Conservation (phyloP, 2,888 invertebrate genomes). For the Prosapia bicincta region DNA sequence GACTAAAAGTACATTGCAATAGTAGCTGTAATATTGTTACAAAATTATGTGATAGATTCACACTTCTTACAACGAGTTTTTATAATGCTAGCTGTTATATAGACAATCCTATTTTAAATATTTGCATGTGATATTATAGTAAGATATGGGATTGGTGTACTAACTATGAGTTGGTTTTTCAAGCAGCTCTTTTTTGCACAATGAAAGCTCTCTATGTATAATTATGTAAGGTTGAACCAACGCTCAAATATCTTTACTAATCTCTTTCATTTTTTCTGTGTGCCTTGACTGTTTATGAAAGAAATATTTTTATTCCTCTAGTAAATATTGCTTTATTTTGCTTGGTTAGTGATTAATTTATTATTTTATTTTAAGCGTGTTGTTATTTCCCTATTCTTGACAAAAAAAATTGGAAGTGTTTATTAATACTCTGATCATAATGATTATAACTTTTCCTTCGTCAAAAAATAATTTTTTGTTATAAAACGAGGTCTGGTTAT, state of each 20-base stretch:
- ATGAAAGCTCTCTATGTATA: conserved; percentile 17
- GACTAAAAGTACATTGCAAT: conserved; percentile 19
- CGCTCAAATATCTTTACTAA: background rate
- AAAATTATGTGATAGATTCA: conserved; percentile 21
- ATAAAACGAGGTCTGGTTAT: too few relatives aligned
- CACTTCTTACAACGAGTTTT: conserved; percentile 26
- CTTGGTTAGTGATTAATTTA: too few relatives aligned
- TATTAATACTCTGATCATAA: too few relatives aligned
- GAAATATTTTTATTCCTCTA: too few relatives aligned
- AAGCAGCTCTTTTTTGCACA: conserved; percentile 7
- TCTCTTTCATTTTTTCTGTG: background rate
- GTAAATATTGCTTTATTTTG: too few relatives aligned
- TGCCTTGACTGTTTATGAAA: too few relatives aligned
- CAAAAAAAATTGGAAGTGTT: too few relatives aligned
- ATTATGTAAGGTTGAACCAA: background rate
- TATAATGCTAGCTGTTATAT: conserved; percentile 37
- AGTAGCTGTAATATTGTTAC: conserved; percentile 18
- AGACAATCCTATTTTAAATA: conserved; percentile 39
- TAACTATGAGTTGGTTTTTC: conserved; percentile 14
- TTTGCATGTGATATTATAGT: conserved; percentile 37
- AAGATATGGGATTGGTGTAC: conserved; percentile 17
- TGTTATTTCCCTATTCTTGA: too few relatives aligned
- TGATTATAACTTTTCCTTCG: too few relatives aligned
- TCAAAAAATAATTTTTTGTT: too few relatives aligned
- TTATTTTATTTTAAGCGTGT: too few relatives aligned